Conservation (phyloP, 2,888 invertebrate genomes). For the Dasysyrphus albostriatus region DNA sequence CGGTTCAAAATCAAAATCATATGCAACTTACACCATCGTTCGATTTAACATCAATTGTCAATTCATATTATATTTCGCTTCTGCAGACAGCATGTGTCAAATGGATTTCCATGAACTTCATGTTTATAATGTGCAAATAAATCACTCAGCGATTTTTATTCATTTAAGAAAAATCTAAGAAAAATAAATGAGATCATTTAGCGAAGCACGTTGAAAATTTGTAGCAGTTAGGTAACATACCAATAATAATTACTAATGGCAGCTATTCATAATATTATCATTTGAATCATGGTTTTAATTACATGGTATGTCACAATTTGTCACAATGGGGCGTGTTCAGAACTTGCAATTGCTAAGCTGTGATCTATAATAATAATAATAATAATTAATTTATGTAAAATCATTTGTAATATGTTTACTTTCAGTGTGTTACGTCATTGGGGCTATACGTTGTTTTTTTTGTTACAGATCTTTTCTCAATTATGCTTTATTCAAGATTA, state of each 20-base stretch:
- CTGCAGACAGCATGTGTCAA: conserved; percentile 60
- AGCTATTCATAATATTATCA: conserved; percentile 51
- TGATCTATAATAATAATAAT: conserved; percentile 12
- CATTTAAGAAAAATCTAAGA: conserved; percentile 45
- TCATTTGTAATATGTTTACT: background rate
- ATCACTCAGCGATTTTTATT: conserved; percentile 54
- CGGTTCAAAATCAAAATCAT: conserved; percentile 41
- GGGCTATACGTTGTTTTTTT: background rate
- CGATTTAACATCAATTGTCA: conserved; percentile 36
- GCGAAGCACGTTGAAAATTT: conserved; percentile 63
- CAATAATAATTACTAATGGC: conserved; percentile 63
- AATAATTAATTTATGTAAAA: background rate
- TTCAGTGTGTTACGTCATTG: conserved; percentile 21
- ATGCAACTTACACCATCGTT: conserved; percentile 13
- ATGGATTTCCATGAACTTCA: conserved; percentile 61
- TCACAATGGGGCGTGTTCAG: conserved; percentile 52
- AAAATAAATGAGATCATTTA: conserved; percentile 71
- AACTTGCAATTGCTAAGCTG: conserved; percentile 15
- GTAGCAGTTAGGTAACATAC: conserved; percentile 45
- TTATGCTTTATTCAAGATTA: background rate
- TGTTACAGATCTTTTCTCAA: background rate
- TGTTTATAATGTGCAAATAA: conserved; percentile 50
- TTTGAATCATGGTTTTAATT: conserved; percentile 62
- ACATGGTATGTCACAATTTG: conserved; percentile 61
- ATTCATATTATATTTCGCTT: conserved; percentile 47